Percentiles rank a stretch among this genome's conserved stretches.
phyloP scores from a whole-genome alignment of 2,797 vertebrate genomes.

The Kryptopterus vitreolus region DNA sequence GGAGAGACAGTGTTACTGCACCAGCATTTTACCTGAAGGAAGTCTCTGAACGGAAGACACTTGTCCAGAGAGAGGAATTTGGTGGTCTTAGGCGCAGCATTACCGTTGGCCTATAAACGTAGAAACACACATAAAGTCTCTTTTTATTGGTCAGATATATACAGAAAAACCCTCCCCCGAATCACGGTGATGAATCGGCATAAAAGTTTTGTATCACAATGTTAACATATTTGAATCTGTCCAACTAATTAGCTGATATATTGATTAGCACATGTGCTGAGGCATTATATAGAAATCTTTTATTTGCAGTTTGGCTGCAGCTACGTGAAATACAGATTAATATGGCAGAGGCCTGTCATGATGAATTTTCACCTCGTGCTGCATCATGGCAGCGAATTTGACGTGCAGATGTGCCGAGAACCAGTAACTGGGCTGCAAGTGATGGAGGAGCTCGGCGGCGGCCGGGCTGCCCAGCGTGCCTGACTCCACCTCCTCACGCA shows the following conservation, averaged over 20 bases:
- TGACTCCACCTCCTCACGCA: constrained; percentile 89
- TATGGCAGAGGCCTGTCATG: background rate
- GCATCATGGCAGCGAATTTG: constrained; percentile 93
- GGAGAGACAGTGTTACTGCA: background rate
- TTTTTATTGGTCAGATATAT: no score
- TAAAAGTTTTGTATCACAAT: no score
- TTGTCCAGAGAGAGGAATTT: constrained; percentile 98
- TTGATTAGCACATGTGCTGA: background rate
- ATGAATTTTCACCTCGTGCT: constrained; percentile 79
- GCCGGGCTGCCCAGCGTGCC: constrained; percentile 90
- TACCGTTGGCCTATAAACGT: constrained; percentile 67
- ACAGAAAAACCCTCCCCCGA: no score
- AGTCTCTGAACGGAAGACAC: constrained; percentile 92
- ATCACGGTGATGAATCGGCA: no score
- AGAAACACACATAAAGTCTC: constrained; percentile 9
- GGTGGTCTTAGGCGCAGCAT: constrained; percentile 82
- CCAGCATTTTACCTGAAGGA: constrained; percentile 85
- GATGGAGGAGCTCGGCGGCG: constrained; percentile 87
- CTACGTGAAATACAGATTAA: no score
- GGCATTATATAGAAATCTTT: no score
- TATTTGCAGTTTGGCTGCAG: no score
- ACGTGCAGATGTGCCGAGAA: constrained; percentile 97
- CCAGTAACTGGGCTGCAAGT: constrained; percentile 93
- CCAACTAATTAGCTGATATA: no score
- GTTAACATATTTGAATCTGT: no score